These are phyloP conservation scores for Brachyistius frenatus DNA, from an alignment of 2,113 vertebrate species.

Conservation along the genomic window DNA sequence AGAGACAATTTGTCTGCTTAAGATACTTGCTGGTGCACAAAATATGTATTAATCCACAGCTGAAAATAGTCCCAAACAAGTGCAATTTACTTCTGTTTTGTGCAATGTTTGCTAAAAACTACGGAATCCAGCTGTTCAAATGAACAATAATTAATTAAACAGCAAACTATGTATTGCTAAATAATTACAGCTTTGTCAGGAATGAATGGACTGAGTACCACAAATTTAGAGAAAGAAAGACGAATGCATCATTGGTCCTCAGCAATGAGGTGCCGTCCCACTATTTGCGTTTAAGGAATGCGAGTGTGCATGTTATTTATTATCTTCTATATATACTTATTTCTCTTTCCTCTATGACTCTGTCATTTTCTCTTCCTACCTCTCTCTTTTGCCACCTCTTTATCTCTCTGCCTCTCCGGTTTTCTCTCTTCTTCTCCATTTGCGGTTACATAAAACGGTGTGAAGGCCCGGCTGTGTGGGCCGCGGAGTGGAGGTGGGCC, in stretches of 20 bases:
- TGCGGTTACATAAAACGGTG: constrained; percentile 68
- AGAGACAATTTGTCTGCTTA: not conserved
- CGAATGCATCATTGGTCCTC: not conserved
- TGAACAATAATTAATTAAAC: not conserved
- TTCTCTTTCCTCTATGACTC: constrained; percentile 35
- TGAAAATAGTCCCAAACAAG: constrained; percentile 3
- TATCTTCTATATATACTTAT: constrained; percentile 43
- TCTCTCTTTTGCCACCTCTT: constrained; percentile 45
- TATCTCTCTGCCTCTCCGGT: constrained; percentile 42
- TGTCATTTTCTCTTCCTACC: constrained; percentile 40
- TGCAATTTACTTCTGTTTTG: constrained; percentile 14
- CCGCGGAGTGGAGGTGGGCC: constrained; percentile 64
- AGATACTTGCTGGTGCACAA: not conserved
- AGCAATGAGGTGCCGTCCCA: not conserved
- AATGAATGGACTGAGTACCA: not conserved
- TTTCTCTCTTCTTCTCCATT: constrained; percentile 46
- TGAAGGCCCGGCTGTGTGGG: constrained; percentile 70
- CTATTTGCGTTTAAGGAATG: constrained; percentile 3
- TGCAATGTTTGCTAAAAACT: constrained; percentile 22
- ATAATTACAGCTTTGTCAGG: not conserved
- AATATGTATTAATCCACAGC: not conserved
- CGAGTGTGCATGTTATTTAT: constrained; percentile 31
- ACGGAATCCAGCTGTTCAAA: not conserved
- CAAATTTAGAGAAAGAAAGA: not conserved
- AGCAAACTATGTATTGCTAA: not conserved